A percentile compares a stretch with the other conserved stretches of the same genome.
Evolutionary conservation across 2,888 invertebrate species (phyloP).

Genomic region (Orchesella flavescens): DNA sequence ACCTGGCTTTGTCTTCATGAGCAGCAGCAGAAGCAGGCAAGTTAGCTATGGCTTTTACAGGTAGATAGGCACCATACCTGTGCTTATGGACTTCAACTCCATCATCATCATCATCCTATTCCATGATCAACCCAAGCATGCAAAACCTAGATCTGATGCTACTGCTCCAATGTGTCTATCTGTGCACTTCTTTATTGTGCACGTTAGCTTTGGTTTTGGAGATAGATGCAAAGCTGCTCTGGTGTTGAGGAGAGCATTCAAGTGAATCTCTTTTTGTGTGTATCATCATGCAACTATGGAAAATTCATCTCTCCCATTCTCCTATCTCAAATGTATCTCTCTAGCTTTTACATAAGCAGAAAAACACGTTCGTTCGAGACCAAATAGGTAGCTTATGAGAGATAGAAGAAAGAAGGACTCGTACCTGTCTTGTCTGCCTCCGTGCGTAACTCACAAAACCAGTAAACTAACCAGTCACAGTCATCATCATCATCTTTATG

Average conservation of each 20-base stretch:
- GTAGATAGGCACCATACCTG: neutral
- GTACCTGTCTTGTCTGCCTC: neutral
- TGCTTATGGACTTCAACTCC: neutral
- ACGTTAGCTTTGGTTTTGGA: no score
- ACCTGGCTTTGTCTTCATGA: slow-evolving; percentile 52
- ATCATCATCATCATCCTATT: neutral
- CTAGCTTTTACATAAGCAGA: no score
- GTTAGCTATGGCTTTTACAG: slow-evolving; percentile 8
- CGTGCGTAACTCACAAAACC: neutral
- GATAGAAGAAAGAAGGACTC: neutral
- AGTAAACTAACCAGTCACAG: neutral
- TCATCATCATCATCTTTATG: neutral
- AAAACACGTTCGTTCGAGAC: no score
- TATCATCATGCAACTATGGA: neutral
- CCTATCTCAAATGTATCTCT: no score
- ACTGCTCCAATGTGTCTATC: neutral
- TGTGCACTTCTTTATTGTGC: no score
- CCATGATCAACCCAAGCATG: slow-evolving; percentile 9
- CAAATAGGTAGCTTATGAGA: neutral
- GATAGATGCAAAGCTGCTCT: no score
- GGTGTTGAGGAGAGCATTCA: neutral
- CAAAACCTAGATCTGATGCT: neutral
- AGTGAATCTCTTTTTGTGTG: neutral
- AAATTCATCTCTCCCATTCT: neutral
- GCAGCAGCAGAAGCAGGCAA: neutral